phyloP scores from a whole-genome alignment of 2,888 invertebrate species.

The Eilema depressum region DNA sequence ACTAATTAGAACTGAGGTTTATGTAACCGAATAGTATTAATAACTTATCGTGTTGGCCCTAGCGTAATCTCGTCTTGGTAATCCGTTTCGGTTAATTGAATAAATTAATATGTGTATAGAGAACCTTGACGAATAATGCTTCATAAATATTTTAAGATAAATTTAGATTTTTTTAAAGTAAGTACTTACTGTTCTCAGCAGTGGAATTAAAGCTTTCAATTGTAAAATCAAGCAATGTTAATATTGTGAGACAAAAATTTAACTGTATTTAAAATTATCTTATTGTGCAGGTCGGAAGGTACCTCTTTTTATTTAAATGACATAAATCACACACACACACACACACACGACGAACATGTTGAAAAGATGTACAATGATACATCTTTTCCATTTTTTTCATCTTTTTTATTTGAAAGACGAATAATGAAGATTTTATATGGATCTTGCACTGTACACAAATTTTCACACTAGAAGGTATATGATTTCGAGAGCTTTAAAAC shows the following conservation, averaged over 20 bases:
- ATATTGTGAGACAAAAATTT: too few species aligned
- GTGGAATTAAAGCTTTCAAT: background rate
- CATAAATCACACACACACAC: background rate
- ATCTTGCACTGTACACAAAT: too few species aligned
- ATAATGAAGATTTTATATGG: background rate
- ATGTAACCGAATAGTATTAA: conserved; percentile 80
- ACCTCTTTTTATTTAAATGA: too few species aligned
- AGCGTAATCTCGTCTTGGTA: conserved; percentile 69
- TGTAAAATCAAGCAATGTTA: too few species aligned
- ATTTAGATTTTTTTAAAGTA: background rate
- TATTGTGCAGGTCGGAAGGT: too few species aligned
- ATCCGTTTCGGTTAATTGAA: conserved; percentile 66
- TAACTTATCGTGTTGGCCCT: conserved; percentile 74
- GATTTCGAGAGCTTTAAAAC: background rate
- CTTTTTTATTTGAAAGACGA: background rate
- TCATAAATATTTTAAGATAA: conserved; percentile 10
- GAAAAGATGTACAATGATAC: background rate
- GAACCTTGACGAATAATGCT: conserved; percentile 13
- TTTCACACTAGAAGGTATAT: too few species aligned
- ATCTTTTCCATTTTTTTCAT: background rate
- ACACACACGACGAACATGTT: too few species aligned
- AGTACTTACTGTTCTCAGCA: background rate
- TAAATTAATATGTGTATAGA: conserved; percentile 58
- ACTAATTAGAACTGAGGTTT: conserved; percentile 85
- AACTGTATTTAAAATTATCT: background rate